These are phyloP conservation scores for Barnardius zonarius DNA, from an alignment of 2,113 vertebrate species.

Conservation along the genomic window DNA sequence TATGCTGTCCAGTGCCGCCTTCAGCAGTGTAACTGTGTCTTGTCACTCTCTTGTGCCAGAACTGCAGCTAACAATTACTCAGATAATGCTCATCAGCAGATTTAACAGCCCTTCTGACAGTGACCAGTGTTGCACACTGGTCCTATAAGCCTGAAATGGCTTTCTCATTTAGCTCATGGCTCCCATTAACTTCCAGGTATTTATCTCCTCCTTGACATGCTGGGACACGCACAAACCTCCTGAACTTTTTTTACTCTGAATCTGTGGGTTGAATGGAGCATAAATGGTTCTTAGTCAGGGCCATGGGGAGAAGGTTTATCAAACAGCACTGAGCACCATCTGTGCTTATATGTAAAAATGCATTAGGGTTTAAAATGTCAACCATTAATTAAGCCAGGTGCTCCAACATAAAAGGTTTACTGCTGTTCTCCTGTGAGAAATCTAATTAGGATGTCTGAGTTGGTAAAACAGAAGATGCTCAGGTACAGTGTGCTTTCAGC, in stretches of 20 bases:
- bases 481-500: background rate
- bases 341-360: background rate
- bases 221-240: background rate
- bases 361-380: slow-evolving; percentile 38
- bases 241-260: background rate
- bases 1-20: background rate
- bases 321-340: background rate
- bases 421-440: slow-evolving; percentile 24
- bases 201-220: background rate
- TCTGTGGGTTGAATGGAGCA: background rate
- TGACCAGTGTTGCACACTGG: background rate
- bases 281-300: background rate
- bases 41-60: background rate
- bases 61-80: background rate
- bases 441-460: background rate
- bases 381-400: slow-evolving; percentile 30
- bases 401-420: slow-evolving; percentile 1
- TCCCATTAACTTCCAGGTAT: background rate
- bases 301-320: background rate
- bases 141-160: background rate
- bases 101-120: background rate
- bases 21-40: rapidly evolving
- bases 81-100: background rate
- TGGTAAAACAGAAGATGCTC: background rate
- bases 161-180: background rate